These are phyloP conservation scores for Odontamblyopus rebecca DNA, from an alignment of 2,797 vertebrate genomes.

Conservation along the genomic window DNA sequence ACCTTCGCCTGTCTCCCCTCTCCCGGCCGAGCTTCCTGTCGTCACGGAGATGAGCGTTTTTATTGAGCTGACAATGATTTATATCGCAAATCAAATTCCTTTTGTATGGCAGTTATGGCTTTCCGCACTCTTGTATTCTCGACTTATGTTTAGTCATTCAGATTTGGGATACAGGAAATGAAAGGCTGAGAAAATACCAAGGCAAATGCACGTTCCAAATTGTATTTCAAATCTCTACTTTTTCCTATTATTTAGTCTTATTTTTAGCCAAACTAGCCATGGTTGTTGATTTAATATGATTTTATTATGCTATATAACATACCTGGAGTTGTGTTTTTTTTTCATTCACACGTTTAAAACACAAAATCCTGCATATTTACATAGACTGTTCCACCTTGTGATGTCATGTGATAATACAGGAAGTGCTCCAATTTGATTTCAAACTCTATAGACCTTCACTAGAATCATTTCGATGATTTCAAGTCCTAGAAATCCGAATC, in stretches of 20 bases:
- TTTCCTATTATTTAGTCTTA: background rate
- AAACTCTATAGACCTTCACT: too few relatives aligned
- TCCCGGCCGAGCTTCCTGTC: conserved; percentile 46
- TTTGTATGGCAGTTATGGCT: conserved; percentile 3
- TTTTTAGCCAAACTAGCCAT: too few relatives aligned
- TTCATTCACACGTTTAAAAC: too few relatives aligned
- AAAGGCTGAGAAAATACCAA: background rate
- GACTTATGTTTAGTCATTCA: conserved; percentile 3
- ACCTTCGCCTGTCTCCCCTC: conserved; percentile 61
- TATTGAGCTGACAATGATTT: conserved; percentile 27
- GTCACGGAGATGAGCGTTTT: conserved; percentile 32
- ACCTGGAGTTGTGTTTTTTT: too few relatives aligned
- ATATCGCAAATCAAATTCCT: conserved; percentile 22
- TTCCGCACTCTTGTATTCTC: background rate
- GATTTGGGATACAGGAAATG: background rate
- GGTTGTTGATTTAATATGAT: too few relatives aligned
- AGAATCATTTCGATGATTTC: too few relatives aligned
- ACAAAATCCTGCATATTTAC: too few relatives aligned
- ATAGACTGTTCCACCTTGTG: too few relatives aligned
- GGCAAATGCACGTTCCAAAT: background rate
- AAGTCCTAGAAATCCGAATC: too few relatives aligned
- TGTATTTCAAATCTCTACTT: background rate
- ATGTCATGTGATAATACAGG: too few relatives aligned
- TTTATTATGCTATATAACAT: too few relatives aligned
- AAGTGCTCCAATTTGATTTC: too few relatives aligned